A percentile compares a stretch with the other conserved stretches of the same genome.
Evolutionary conservation across 2,797 vertebrate species (phyloP).

Genomic region (Cirrhinus mrigala): DNA sequence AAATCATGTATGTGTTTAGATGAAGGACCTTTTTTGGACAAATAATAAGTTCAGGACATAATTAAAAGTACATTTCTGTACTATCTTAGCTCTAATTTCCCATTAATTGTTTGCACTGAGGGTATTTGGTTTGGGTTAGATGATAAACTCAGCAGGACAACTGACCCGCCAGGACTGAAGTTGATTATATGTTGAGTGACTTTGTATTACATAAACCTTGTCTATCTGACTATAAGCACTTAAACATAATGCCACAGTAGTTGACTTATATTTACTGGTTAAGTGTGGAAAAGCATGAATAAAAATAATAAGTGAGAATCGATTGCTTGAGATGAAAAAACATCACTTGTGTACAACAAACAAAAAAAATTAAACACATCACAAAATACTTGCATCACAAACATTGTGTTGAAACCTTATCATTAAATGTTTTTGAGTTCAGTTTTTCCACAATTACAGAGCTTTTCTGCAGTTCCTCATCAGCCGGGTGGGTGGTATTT

Average conservation of each 20-base stretch:
- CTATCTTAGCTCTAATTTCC: no score
- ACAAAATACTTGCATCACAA: not conserved
- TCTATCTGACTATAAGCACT: not conserved
- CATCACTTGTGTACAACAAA: not conserved
- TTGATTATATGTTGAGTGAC: no score
- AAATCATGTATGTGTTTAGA: no score
- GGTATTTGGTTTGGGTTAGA: not conserved
- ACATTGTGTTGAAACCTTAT: not conserved
- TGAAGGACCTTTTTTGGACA: no score
- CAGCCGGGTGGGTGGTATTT: no score
- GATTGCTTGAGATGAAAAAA: no score
- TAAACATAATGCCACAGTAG: no score
- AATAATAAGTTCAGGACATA: no score
- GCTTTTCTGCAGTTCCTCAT: slow-evolving; percentile 33
- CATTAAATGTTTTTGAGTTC: not conserved
- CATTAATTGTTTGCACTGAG: no score
- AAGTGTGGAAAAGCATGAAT: not conserved
- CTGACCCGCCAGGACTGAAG: no score
- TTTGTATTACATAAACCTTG: not conserved
- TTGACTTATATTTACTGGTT: not conserved
- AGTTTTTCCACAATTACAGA: not conserved
- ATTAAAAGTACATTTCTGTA: no score
- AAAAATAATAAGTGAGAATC: no score
- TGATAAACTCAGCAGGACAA: not conserved
- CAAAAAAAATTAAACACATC: not conserved